Base-by-base conservation (phyloP, 2,797 vertebrate genomes). In the Hylomyscus alleni region DNA sequence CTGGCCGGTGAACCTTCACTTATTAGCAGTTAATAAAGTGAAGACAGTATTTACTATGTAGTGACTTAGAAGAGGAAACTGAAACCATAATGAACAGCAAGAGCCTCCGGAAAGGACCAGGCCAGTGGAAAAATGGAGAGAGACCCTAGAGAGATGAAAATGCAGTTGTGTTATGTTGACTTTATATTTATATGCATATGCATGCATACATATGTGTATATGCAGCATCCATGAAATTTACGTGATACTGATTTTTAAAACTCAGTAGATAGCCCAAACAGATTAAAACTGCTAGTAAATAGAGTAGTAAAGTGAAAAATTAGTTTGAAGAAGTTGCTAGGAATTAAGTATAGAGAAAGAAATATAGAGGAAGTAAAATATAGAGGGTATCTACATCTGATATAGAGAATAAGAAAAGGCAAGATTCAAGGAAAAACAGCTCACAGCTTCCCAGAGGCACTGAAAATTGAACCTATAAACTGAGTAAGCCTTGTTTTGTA, bases 1-100 rank as follows among this genome's bases (percentile, higher is more conserved):
- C 44, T 94, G 85, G 90, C 26, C 44, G 52, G 52, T 1, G 44
- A n/a, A 78, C 69, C 54, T 80, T 93, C 1, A 29, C 83, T 93
- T 93, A 60, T 92, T 93, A 90, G 65, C 3, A 82, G 44, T 86
- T 85, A 89, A 24, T 96, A 86, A 93, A 96, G 81, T 85, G 76
- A 34, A 50, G 91, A 62, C 50, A n/a, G 77, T n/a, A 37, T 82
- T 96, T 91, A 72, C 24, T 87, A 44, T 44, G 34, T 92, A 84
- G 94, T 84, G 56, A 92, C 62, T 20, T 87, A 15, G 77, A 80
- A 89, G 56, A 95, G 17, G 54, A 34, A 95, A 92, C 73, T 90
- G 40, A 92, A 85, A 93, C 31, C 31, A 87, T 84, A 54, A 87
- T 22, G 65, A 89, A 40, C 91, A 89, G 75, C 0, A 31, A 56